Conservation (phyloP, 2,797 vertebrate species). For the Rhabdophis nuchalis region DNA sequence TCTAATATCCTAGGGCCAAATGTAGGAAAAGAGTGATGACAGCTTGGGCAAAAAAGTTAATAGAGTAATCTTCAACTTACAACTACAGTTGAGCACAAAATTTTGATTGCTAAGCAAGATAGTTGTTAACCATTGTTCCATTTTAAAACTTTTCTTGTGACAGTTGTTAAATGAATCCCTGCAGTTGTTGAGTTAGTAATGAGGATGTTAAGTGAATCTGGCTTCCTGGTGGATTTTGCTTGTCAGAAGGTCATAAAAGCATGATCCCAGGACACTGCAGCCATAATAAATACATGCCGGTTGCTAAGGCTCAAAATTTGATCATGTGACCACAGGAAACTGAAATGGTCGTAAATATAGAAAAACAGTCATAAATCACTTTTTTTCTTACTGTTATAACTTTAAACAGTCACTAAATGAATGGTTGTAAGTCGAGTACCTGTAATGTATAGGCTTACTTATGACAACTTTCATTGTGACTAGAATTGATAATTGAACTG, state of each 20-base stretch:
- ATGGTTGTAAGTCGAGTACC: not conserved
- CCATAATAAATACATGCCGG: not conserved
- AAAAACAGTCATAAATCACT: not conserved
- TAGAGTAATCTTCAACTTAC: not conserved
- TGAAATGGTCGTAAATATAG: not conserved
- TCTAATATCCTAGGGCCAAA: not conserved
- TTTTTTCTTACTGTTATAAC: not conserved
- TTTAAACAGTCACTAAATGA: not conserved
- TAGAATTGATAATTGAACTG: not conserved
- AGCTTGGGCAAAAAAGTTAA: not conserved
- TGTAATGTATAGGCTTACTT: not conserved
- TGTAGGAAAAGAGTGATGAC: not conserved
- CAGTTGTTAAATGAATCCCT: not conserved
- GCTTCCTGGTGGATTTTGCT: not conserved
- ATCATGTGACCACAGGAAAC: not conserved
- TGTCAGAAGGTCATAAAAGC: not conserved
- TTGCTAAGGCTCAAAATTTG: not conserved
- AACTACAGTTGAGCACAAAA: not conserved
- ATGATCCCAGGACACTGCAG: not conserved
- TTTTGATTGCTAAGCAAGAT: not conserved
- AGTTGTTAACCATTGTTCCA: not conserved
- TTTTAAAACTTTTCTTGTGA: not conserved
- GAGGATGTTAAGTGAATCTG: not conserved
- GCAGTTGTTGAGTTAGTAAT: not conserved
- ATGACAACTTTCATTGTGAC: not conserved